Base-by-base conservation (phyloP, 2,888 invertebrate genomes). In the Chrysotoxum bicinctum region DNA sequence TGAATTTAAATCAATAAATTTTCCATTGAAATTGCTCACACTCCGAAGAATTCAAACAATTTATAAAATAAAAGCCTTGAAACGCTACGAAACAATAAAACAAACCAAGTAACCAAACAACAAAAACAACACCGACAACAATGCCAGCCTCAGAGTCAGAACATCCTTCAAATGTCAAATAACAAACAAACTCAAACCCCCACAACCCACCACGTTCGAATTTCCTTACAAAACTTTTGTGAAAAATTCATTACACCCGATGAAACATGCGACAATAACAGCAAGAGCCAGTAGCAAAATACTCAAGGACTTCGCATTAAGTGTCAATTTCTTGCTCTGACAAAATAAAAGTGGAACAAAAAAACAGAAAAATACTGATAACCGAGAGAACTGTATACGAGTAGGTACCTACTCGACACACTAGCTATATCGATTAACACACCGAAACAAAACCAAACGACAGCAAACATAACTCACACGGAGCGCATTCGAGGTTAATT, bases 191-290 rank as follows among this genome's bases (percentile, higher is more conserved):
- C 70, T 48, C n/a, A 40, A n/a, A 40, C 45, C 64, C 26, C 45
- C 43, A 6, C 43, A 9, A n/a, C 43, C 60, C 60, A 52, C 10
- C 37, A 43, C 52, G 70, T 54, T 79, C 43, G 43, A 70, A 74
- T 83, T 66, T 74, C 37, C 37, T 74, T 45, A 32, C 56, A 52
- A 75, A 75, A 79, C 12, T 79, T 45, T 75, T 70, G 50, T 84
- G 43, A 84, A 84, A 84, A 79, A 84, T 84, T 79, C 74, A 84
- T 79, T 75, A 75, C 35, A 66, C 64, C 45, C 56, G 19, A 74
- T 62, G 78, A 78, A 64, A 32, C 62, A 69, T 58, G 50, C 32
- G 58, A 23, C 72, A 54, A 35, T 35, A 48, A 74, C 62, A 81
- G 32, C 48, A 45, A 62, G 23, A 64, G 32, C 64, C 26, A 48